phyloP scores from a whole-genome alignment of 2,113 vertebrate species.

The Natator depressus region DNA sequence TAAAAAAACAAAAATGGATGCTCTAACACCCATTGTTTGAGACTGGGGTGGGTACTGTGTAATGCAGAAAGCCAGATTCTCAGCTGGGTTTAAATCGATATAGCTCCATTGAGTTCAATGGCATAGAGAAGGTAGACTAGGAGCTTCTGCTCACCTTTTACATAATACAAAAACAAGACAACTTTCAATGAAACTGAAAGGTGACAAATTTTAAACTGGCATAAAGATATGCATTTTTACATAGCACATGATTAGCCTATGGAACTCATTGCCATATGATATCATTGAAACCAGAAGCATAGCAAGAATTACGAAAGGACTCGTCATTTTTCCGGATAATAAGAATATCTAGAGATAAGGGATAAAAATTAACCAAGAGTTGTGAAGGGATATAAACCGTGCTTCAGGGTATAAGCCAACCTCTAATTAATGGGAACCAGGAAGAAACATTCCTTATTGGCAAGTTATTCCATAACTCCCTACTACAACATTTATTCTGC shows the following conservation, averaged over 20 bases:
- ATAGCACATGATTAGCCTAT: background rate
- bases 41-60: background rate
- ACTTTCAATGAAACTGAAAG: background rate
- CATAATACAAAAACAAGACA: background rate
- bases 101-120: background rate
- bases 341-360: background rate
- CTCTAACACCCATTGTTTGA: background rate
- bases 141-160: background rate
- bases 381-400: background rate
- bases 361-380: background rate
- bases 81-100: background rate
- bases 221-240: background rate
- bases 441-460: background rate
- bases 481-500: background rate
- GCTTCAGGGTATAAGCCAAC: background rate
- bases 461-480: background rate
- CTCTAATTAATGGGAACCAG: background rate
- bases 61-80: background rate
- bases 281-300: background rate
- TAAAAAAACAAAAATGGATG: background rate
- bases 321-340: background rate
- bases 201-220: background rate
- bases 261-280: background rate
- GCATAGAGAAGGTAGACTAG: background rate
- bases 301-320: background rate